Percentiles rank a stretch among this genome's conserved stretches.
Evolutionary conservation across 2,888 invertebrate genomes (phyloP).

Genomic region (Tethea ocularis): DNA sequence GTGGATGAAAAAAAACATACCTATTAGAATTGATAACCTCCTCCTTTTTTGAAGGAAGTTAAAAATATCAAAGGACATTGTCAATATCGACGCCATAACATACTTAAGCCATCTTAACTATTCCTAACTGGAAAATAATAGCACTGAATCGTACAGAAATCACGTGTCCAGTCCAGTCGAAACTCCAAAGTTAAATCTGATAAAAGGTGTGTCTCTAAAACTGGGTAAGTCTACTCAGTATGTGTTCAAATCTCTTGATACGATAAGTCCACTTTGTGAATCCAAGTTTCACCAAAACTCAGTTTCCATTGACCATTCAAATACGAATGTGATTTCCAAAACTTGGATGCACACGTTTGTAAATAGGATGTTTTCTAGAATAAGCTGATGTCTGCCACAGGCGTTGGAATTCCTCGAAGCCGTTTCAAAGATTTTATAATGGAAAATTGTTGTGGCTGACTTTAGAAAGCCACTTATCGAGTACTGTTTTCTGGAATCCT

Average conservation of each 20-base stretch:
- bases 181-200: conserved; percentile 40
- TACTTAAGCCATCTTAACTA: too few relatives aligned
- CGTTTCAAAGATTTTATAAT: not conserved
- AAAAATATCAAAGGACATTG: not conserved
- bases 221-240: conserved; percentile 24
- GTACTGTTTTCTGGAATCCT: too few relatives aligned
- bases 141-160: not conserved
- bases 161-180: conserved; percentile 13
- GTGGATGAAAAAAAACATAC: too few relatives aligned
- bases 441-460: not conserved
- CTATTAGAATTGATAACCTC: too few relatives aligned
- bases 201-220: conserved; percentile 29
- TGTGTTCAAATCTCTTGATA: conserved; percentile 13
- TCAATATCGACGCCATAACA: not conserved
- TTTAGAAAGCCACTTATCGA: not conserved
- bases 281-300: not conserved
- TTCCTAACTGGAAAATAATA: not conserved
- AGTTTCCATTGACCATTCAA: not conserved
- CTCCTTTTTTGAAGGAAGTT: too few relatives aligned
- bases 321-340: not conserved
- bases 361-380: not conserved
- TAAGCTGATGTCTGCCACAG: not conserved
- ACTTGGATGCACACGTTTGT: not conserved
- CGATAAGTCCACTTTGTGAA: not conserved
- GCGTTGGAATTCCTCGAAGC: not conserved